Conservation (phyloP, 2,113 vertebrate genomes). For the Ahaetulla prasina region DNA sequence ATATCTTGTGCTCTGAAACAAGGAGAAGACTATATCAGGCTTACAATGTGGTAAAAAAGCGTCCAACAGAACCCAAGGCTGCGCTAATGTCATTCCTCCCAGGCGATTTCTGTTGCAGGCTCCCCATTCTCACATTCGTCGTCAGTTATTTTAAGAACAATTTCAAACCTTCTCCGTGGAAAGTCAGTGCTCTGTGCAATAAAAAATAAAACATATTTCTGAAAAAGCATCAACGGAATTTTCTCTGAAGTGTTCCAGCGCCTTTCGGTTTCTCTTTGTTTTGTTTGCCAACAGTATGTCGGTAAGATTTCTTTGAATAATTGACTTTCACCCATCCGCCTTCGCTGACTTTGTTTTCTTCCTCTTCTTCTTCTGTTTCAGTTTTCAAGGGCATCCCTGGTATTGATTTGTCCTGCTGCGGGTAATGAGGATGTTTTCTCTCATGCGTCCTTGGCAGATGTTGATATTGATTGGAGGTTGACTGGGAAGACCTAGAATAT, state of each 20-base stretch:
- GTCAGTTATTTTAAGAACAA: conserved; percentile 18
- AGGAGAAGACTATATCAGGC: background rate
- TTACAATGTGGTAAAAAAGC: background rate
- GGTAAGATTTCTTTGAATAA: conserved; percentile 75
- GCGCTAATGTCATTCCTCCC: background rate
- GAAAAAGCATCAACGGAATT: conserved; percentile 35
- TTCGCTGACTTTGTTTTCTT: conserved; percentile 75
- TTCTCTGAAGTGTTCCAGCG: conserved; percentile 70
- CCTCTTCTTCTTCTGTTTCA: conserved; percentile 55
- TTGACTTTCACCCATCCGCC: conserved; percentile 93
- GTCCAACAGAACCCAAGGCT: background rate
- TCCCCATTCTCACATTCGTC: background rate
- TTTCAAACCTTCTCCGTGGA: background rate
- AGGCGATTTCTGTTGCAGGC: background rate
- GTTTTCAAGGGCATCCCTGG: conserved; percentile 80
- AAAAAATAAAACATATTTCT: background rate
- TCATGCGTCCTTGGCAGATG: conserved; percentile 29
- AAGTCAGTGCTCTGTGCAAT: conserved; percentile 17
- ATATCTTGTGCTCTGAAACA: background rate
- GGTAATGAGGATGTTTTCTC: conserved; percentile 61
- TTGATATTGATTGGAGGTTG: background rate
- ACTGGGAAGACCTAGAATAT: conserved; percentile 38
- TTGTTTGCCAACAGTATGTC: conserved; percentile 67
- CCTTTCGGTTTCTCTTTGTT: conserved; percentile 77
- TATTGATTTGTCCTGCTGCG: conserved; percentile 63